Base-by-base conservation (phyloP, 2,888 invertebrate genomes). In the Caenorhabditis auriculariae region DNA sequence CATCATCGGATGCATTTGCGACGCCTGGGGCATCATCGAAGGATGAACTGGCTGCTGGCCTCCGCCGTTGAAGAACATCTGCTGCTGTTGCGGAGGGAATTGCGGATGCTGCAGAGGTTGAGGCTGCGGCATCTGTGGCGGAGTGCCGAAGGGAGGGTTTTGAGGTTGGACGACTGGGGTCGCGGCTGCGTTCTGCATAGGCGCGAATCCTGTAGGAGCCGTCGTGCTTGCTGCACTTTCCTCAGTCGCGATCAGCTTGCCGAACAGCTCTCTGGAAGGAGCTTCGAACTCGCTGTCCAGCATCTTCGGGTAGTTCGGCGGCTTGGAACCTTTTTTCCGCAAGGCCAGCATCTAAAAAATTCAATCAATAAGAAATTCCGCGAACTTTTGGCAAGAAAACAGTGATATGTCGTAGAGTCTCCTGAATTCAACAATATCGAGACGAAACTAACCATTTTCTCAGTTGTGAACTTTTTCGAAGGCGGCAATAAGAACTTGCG, bases 231-330 rank as follows among this genome's bases (percentile, higher is more conserved):
- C n/a, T n/a, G n/a, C n/a, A n/a, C n/a, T n/a, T n/a, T n/a, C n/a
- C n/a, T n/a, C n/a, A n/a, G n/a, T n/a, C n/a, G n/a, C n/a, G n/a
- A 47, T 21, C 21, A 49, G 23, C 28, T 49, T 49, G 7, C 49
- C 49, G 32, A 38, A 49, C 17, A 41, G 41, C 17, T 49, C 38
- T 12, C 27, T 29, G 2, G 49, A 32, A 27, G 49, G 49, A 39
- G 27, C 41, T 26, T 49, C 39, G 27, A 49, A 49, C 5, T 23
- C 35, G 3, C 24, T 17, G 15, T 49, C 39, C 2, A 39, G 15
- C 49, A 49, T 49, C 23, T 49, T 49, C 12, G 24, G 17, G 23
- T 49, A 49, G 4, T 45, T 45, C 28, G 17, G 15, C 39, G n/a
- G n/a, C 39, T 15, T 28, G 29, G 21, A 12, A n/a, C 23, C 12